Evolutionary conservation across 2,797 vertebrate species (phyloP).

Genomic region (Darevskia nairensis): DNA sequence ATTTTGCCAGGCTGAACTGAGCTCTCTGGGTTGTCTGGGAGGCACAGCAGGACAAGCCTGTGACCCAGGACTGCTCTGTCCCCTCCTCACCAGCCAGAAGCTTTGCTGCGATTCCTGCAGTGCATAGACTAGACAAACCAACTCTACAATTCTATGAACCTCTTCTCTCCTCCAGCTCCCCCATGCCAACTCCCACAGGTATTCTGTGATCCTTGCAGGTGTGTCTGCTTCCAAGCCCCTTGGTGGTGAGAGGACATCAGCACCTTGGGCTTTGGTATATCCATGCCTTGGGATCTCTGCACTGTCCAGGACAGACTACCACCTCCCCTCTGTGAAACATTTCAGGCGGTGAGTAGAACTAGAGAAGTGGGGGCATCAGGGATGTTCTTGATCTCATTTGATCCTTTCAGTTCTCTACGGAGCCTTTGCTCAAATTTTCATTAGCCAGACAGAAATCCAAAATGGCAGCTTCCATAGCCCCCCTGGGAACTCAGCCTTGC

Average conservation of each 20-base stretch:
- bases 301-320: too few relatives aligned
- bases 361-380: too few relatives aligned
- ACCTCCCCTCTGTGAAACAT: too few relatives aligned
- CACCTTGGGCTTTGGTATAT: not conserved
- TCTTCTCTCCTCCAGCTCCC: not conserved
- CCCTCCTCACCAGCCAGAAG: too few relatives aligned
- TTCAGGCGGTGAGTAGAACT: too few relatives aligned
- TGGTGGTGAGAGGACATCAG: not conserved
- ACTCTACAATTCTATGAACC: too few relatives aligned
- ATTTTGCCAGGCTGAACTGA: too few relatives aligned
- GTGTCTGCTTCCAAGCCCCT: not conserved
- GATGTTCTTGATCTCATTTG: not conserved
- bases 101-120: not conserved
- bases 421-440: not conserved
- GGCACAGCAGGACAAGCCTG: too few relatives aligned
- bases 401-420: not conserved
- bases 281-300: not conserved
- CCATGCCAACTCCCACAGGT: not conserved
- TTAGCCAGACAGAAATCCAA: not conserved
- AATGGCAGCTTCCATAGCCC: not conserved
- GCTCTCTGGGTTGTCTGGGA: not conserved
- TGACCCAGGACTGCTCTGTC: too few relatives aligned
- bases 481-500: not conserved
- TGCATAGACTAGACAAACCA: too few relatives aligned
- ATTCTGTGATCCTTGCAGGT: not conserved